Evolutionary conservation across 2,888 invertebrate genomes (phyloP), one percentile per base, ranked within the genome.

Genomic region (Phengaris arion): DNA sequence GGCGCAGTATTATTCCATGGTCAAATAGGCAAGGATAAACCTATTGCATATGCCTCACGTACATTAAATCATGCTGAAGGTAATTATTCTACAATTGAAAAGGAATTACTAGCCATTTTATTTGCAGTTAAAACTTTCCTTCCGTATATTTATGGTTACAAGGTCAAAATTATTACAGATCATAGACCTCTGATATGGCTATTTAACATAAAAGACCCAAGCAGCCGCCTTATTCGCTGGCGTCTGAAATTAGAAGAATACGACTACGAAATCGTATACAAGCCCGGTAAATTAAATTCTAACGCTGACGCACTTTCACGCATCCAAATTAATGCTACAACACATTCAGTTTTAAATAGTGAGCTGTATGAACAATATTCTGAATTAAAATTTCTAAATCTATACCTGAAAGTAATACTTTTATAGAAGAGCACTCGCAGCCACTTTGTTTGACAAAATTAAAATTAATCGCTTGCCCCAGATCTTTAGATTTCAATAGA

Each of bases 301-400:
- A 55, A 15, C 22, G 81, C 81, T 0, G 81, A 82, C 55, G 82
- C 82, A 8, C 79, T 82, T 5, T 81, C 80, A 51, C 52, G 73
- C 59, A 80, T 46, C 54, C 74, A 74, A 6, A 59, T 75, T 2
- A 76, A 78, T 68, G 9, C 35, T 51, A 51, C 1, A 52, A 57
- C 35, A 35, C 35, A 35, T 35, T 35, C 35, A 35, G 12, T 10
- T 12, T 57, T 15, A n/a, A 51, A 46, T 51, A 51, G 5, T 51
- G 1, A 9, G 5, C 7, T 5, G 7, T 70, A 70, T 52, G 70
- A 70, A 52, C 48, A 52, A 70, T 70, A 4, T 3, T 70, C 51
- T 8, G 15, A 51, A 51, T 35, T 35, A 35, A 35, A 35, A 35
- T 35, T 35, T 35, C 35, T 35, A 35, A 35, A 35, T 35, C 35